These are phyloP conservation scores for Trissolcus brochymenae DNA, from an alignment of 2,888 invertebrate genomes.

Conservation along the genomic window DNA sequence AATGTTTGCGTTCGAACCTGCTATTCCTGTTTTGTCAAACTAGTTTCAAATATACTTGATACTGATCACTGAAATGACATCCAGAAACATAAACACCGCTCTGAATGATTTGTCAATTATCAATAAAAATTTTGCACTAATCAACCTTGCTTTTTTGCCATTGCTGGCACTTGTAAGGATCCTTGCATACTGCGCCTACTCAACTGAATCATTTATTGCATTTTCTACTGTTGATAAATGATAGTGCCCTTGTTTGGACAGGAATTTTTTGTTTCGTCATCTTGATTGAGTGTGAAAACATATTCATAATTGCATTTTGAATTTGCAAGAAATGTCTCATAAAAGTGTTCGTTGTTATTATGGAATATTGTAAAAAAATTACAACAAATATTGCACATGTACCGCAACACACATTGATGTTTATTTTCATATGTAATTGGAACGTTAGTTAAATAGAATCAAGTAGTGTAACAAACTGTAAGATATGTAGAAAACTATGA, in stretches of 20 bases:
- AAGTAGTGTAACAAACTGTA: too few relatives aligned
- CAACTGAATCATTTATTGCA: conserved; percentile 38
- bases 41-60: not conserved
- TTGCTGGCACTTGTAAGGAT: conserved; percentile 34
- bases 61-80: too few relatives aligned
- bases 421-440: too few relatives aligned
- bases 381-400: too few relatives aligned
- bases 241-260: conserved; percentile 24
- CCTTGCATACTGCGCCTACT: conserved; percentile 14
- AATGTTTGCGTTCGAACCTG: too few relatives aligned
- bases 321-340: too few relatives aligned
- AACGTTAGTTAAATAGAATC: too few relatives aligned
- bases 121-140: conserved; percentile 64
- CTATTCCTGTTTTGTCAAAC: too few relatives aligned
- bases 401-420: too few relatives aligned
- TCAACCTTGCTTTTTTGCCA: conserved; percentile 45
- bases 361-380: too few relatives aligned
- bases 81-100: not conserved
- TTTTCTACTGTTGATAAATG: conserved; percentile 42
- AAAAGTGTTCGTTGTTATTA: too few relatives aligned
- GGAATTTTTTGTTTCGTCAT: conserved; percentile 25
- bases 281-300: conserved; percentile 29
- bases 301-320: conserved; percentile 11
- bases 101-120: conserved; percentile 62
- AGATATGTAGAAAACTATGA: too few relatives aligned